Conservation (phyloP, 1,140 invertebrate species). For the Bicyclus anynana region DNA sequence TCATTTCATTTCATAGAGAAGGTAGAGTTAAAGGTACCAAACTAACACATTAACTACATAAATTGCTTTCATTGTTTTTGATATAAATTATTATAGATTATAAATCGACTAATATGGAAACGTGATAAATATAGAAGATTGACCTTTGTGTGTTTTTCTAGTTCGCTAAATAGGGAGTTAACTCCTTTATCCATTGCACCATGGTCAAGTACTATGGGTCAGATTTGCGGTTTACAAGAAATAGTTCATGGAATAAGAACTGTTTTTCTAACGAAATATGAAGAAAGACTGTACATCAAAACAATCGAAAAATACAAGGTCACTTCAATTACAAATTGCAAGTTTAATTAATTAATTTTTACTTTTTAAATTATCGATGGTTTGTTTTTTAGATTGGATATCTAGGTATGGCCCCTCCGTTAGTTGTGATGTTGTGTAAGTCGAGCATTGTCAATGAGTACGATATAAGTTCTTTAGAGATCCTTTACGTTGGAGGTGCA, state of each 20-base stretch:
- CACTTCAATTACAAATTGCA: not conserved
- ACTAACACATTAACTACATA: no score
- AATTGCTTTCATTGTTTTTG: no score
- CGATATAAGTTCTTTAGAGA: constrained; percentile 53
- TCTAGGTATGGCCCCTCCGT: constrained; percentile 47
- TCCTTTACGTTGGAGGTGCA: constrained; percentile 53
- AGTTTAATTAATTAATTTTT: not conserved
- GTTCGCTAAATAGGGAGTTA: constrained; percentile 16
- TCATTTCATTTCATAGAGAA: no score
- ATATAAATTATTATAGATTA: no score
- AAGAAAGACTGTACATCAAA: constrained; percentile 47
- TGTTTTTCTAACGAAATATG: constrained; percentile 48
- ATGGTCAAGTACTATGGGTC: constrained; percentile 49
- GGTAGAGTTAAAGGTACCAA: no score
- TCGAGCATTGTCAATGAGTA: constrained; percentile 39
- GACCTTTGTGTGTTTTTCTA: constrained; percentile 1
- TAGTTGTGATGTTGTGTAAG: constrained; percentile 50
- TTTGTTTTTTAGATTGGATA: constrained; percentile 48
- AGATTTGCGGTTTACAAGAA: constrained; percentile 30
- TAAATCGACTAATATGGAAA: no score
- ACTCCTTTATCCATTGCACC: constrained; percentile 36
- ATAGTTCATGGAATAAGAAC: constrained; percentile 36
- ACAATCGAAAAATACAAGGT: constrained; percentile 68
- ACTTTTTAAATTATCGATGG: not conserved
- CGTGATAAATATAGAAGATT: no score